Base-by-base conservation (phyloP, 2,113 vertebrate genomes). In the Micromys minutus region DNA sequence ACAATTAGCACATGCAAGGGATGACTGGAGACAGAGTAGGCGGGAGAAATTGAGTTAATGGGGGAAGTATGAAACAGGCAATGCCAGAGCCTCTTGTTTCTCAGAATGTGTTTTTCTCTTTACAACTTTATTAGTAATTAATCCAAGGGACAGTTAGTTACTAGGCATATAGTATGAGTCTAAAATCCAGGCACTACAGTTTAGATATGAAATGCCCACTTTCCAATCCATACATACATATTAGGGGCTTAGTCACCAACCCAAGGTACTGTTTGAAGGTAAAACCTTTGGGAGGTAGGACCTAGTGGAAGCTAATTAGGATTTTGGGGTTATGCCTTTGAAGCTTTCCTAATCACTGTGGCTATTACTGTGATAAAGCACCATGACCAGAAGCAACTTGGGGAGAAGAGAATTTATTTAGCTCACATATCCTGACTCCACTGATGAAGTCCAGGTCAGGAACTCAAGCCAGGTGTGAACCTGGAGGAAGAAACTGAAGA, bases 1-100 rank as follows among this genome's bases (percentile, higher is more conserved):
- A 77, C 88, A 90, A 94, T 96, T 93, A 96, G 87, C 39, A 26
- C 87, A 89, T 77, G 26, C 42, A 77, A 83, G 76, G 90, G 91
- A 86, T 93, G 76, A 87, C 39, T 91, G 47, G 85, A 87, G 39
- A 61, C 12, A 47, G 77, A 95, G 61, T 4, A 77, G 57, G 52
- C 55, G 79, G 39, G n/a, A 52, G 61, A 69, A 77, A 91, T 77
- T 45, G 83, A 71, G 65, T 92, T 96, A 95, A 95, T 90, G 61
- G 95, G 95, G 90, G 92, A 90, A 97, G 72, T 17, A 52, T 6
- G 65, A 71, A 94, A 55, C 90, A 92, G 72, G 42, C 42, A 90
- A 79, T 81, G 31, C 63, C 55, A 29, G 84, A 79, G 89, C 21
- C 61, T 92, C 45, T 79, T 39, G 61, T 22, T 74, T 75, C 76